Evolutionary conservation across 2,888 invertebrate genomes (phyloP).

Genomic region (Calameuta pallipes): DNA sequence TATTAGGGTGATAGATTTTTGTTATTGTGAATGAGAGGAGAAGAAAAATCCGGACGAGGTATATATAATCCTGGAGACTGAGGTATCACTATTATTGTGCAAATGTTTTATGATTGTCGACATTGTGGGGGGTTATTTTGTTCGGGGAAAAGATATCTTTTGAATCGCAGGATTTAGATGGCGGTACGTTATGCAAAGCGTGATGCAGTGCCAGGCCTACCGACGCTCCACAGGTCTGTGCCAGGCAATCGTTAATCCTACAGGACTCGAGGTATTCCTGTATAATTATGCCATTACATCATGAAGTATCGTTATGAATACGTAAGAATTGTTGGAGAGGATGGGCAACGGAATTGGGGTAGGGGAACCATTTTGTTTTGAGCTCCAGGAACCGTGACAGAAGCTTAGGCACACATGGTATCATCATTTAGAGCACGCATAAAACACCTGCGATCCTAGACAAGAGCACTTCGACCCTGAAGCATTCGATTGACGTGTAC

Average conservation of each 20-base stretch:
- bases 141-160: background rate
- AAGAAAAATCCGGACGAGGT: background rate
- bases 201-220: background rate
- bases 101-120: background rate
- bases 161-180: background rate
- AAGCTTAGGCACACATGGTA: background rate
- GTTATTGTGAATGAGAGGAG: background rate
- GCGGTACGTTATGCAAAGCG: background rate
- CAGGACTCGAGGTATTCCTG: background rate
- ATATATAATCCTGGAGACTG: background rate
- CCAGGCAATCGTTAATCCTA: background rate
- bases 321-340: constrained; percentile 22
- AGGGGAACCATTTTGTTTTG: constrained; percentile 28
- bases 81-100: background rate
- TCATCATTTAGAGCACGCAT: constrained; percentile 10
- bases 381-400: constrained; percentile 23
- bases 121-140: background rate
- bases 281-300: constrained; percentile 6
- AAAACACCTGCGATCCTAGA: background rate
- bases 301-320: constrained; percentile 13
- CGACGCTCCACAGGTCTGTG: background rate
- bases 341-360: constrained; percentile 23
- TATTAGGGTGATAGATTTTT: background rate
- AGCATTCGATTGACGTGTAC: constrained; percentile 17
- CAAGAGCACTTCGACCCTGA: background rate